phyloP scores from a whole-genome alignment of 2,113 vertebrate genomes.

The Rhabdomys dilectus region DNA sequence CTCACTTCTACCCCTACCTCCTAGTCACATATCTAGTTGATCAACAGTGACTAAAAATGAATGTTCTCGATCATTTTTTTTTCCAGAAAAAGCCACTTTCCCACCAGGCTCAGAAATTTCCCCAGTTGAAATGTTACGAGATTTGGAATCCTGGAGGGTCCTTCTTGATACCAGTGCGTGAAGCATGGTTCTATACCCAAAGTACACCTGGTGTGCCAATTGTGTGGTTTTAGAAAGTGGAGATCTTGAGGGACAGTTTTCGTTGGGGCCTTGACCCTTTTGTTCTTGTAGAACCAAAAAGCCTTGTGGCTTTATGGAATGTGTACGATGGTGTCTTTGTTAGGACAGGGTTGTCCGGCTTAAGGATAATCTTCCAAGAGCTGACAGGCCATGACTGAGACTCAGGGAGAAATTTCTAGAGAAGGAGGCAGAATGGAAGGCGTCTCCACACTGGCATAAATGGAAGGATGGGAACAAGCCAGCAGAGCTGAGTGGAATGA shows the following conservation, averaged over 20 bases:
- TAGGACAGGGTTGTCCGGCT: neutral
- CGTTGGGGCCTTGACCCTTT: neutral
- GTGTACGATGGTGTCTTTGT: neutral
- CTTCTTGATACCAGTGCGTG: fast-evolving
- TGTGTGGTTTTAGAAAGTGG: neutral
- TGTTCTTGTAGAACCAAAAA: neutral
- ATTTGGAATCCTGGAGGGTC: neutral
- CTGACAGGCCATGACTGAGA: neutral
- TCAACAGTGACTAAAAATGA: neutral
- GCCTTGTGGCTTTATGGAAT: neutral
- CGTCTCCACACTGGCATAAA: neutral
- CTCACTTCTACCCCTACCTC: neutral
- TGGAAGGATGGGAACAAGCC: neutral
- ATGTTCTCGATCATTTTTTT: neutral
- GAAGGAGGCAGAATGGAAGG: neutral
- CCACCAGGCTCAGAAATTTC: neutral
- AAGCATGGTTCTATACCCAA: neutral
- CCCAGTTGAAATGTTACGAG: neutral
- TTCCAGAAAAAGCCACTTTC: neutral
- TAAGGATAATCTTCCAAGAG: neutral
- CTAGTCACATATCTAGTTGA: neutral
- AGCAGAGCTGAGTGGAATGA: fast-evolving
- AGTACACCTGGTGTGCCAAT: neutral
- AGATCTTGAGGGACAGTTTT: neutral
- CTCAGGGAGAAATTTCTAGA: neutral